Conservation (phyloP, 2,797 vertebrate genomes). For the Lepidocolaptes lacrymiger region DNA sequence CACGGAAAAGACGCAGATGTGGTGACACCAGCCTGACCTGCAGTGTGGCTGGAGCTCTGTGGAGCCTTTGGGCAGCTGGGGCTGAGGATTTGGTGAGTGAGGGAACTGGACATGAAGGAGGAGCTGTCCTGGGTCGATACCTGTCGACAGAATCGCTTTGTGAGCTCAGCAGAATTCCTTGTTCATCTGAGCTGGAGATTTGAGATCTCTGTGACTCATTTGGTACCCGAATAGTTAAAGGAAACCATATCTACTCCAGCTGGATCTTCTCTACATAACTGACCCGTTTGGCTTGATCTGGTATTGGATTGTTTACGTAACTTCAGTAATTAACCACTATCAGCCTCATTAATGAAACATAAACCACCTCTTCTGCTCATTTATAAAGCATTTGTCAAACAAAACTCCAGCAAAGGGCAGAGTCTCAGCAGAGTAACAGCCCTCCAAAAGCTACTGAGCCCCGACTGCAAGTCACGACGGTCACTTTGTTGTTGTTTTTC, state of each 20-base stretch:
- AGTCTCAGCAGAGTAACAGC: constrained; percentile 66
- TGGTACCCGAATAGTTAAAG: constrained; percentile 69
- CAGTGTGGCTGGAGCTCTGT: accelerated
- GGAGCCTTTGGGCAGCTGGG: neutral
- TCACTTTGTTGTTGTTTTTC: constrained; percentile 69
- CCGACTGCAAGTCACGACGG: constrained; percentile 48
- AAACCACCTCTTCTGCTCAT: constrained; percentile 79
- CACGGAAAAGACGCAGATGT: neutral
- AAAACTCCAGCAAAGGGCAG: constrained; percentile 78
- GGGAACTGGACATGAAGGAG: neutral
- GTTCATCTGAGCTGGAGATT: neutral
- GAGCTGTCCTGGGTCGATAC: neutral
- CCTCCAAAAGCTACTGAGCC: constrained; percentile 66
- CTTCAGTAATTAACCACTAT: constrained; percentile 82
- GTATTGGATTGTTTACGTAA: constrained; percentile 78
- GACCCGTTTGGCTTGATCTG: constrained; percentile 77
- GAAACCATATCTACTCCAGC: constrained; percentile 73
- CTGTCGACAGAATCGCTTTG: neutral
- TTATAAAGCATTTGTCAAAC: constrained; percentile 81
- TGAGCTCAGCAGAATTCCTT: neutral
- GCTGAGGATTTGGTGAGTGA: neutral
- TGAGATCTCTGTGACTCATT: neutral
- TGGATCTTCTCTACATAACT: constrained; percentile 79
- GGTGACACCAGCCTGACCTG: neutral
- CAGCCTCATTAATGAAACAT: constrained; percentile 84